These are phyloP conservation scores for Porites lutea DNA, from an alignment of 64 coral and sea anemone species.

Conservation along the genomic window DNA sequence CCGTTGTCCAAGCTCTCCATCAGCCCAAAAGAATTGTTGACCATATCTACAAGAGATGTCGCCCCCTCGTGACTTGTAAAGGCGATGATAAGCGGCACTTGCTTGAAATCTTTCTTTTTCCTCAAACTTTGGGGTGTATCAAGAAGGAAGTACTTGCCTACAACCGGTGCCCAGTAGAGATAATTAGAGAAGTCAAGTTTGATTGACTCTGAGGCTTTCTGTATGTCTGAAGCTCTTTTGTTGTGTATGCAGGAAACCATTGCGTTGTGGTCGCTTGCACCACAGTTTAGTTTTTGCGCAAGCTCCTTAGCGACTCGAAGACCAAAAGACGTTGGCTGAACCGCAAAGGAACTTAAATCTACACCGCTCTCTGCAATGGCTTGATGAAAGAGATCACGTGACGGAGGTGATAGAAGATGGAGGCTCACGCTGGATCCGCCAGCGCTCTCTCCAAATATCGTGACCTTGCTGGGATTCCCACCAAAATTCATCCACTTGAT, in stretches of 20 bases:
- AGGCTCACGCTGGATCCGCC: background rate
- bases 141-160: background rate
- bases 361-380: conserved; percentile 5
- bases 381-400: background rate
- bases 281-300: background rate
- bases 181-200: background rate
- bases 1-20: background rate
- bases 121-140: background rate
- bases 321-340: background rate
- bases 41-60: background rate
- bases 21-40: background rate
- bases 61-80: background rate
- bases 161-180: background rate
- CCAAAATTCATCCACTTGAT: conserved; percentile 40
- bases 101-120: background rate
- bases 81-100: background rate
- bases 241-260: background rate
- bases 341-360: background rate
- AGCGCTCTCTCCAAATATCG: conserved; percentile 44
- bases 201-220: background rate
- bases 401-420: conserved; percentile 1
- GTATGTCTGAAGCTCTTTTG: background rate
- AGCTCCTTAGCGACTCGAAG: background rate
- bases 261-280: background rate
- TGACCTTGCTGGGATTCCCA: conserved; percentile 28